Conservation (phyloP, 2,888 invertebrate genomes). For the Orthonychiurus folsomi region DNA sequence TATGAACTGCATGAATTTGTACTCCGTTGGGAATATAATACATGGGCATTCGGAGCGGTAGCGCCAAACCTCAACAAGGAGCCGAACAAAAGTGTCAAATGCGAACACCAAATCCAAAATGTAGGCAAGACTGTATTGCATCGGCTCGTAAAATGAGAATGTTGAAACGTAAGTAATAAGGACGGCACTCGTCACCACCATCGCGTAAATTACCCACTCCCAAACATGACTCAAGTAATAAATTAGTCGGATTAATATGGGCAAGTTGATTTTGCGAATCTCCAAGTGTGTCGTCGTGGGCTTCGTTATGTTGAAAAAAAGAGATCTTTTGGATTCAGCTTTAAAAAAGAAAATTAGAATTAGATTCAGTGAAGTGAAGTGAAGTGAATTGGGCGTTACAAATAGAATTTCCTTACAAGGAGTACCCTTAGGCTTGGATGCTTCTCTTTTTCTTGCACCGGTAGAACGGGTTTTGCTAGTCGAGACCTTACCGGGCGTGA, state of each 20-base stretch:
- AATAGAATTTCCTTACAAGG: no score
- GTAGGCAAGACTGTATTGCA: constrained; percentile 18
- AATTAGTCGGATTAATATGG: neutral
- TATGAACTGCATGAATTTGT: constrained; percentile 23
- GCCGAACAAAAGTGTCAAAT: constrained; percentile 21
- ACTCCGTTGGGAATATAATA: constrained; percentile 22
- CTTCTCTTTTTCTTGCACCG: no score
- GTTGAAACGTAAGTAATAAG: constrained; percentile 20
- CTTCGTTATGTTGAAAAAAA: no score
- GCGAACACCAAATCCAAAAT: constrained; percentile 17
- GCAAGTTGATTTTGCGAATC: no score
- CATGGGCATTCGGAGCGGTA: constrained; percentile 15
- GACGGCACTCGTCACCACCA: neutral
- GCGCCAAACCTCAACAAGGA: constrained; percentile 31
- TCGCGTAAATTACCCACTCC: neutral
- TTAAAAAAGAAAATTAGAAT: no score
- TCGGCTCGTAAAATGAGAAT: constrained; percentile 23
- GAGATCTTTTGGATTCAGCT: no score
- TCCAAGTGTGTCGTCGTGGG: no score
- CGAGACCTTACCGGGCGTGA: no score
- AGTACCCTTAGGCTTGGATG: no score
- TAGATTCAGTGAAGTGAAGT: no score
- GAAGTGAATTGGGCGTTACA: no score
- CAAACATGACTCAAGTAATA: neutral
- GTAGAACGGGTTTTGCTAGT: no score